These are phyloP conservation scores for Ennomos erosarius DNA, from an alignment of 2,888 invertebrate species.

Conservation along the genomic window DNA sequence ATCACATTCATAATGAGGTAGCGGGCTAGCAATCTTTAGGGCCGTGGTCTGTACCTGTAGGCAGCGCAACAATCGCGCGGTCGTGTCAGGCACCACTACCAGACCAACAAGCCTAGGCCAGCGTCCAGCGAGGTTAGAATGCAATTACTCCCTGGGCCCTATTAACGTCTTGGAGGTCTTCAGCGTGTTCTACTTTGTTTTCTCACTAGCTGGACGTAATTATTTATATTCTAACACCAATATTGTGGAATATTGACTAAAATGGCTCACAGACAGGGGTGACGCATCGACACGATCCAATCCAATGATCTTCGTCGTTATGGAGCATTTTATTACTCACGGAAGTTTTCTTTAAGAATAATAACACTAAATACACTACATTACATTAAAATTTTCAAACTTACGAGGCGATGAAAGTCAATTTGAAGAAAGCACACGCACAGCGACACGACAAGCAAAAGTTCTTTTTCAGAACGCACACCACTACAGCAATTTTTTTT, in stretches of 20 bases:
- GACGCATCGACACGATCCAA: conserved; percentile 84
- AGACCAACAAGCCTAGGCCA: conserved; percentile 10
- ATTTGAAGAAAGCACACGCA: conserved; percentile 81
- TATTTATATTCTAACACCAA: conserved; percentile 16
- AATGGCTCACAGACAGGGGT: conserved; percentile 84
- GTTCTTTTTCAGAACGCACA: conserved; percentile 75
- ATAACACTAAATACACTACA: conserved; percentile 66
- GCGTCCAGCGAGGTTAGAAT: conserved; percentile 64
- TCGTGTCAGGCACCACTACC: too few relatives aligned
- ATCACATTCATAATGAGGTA: too few relatives aligned
- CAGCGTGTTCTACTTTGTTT: neutral
- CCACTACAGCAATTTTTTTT: conserved; percentile 16
- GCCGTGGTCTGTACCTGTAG: too few relatives aligned
- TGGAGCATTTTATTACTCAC: conserved; percentile 44
- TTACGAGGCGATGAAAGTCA: conserved; percentile 84
- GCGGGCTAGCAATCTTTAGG: too few relatives aligned
- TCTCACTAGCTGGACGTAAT: neutral
- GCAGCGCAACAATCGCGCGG: too few relatives aligned
- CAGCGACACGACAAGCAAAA: conserved; percentile 81
- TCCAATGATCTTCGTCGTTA: conserved; percentile 72
- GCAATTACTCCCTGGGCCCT: conserved; percentile 33
- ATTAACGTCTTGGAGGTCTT: neutral
- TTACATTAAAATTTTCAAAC: conserved; percentile 73
- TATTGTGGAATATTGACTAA: conserved; percentile 67
- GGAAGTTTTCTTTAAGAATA: conserved; percentile 36